Evolutionary conservation across 2,113 vertebrate genomes (phyloP), one percentile per base, ranked within the genome.

Genomic region (Spea multiplicata): DNA sequence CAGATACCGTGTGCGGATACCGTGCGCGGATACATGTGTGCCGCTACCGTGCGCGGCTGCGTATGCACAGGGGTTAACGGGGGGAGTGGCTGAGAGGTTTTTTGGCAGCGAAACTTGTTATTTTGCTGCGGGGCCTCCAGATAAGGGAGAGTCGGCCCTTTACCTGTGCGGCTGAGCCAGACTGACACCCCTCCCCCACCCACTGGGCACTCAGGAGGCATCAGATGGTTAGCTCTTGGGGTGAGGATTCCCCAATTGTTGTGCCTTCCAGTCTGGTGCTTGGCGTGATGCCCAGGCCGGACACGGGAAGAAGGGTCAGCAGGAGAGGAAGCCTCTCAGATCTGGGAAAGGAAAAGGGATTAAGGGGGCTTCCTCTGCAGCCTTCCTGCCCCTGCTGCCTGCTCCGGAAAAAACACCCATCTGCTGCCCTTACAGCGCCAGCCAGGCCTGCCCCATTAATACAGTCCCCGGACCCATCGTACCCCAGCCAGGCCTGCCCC

Each of bases 321-420:
- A 57, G 46, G 78, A 85, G 84, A 85, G 85, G 85, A 78, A 80
- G 84, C 84, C 84, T 75, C 5, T 1, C 66, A 44, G 78, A 49
- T 75, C 82, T 86, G 85, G 84, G 85, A 86, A 85, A 82, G 83
- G 83, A 83, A 84, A 44, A 8, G 9, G 14, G 3, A 45, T 45
- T 53, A 2, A 8, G 30, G 44, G 47, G 10, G 7, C 14, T 68
- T 68, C 74, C 74, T 47, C 64, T 45, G 44, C 14, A 6, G 64
- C 48, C 64, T 45, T 66, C 73, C 73, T 75, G 3, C 13, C 14
- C 17, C 64, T 8, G 9, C 44, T 48, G 10, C 17, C 64, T 8
- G 9, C 44, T 48, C 44, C 47, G 75, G 66, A 69, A 69, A 70
- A 48, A 76, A 70, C 75, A 70, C 8, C 50, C 44, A 59, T n/a